Base-by-base conservation (phyloP, 2,888 invertebrate genomes). In the Pristionchus maxplancki region DNA sequence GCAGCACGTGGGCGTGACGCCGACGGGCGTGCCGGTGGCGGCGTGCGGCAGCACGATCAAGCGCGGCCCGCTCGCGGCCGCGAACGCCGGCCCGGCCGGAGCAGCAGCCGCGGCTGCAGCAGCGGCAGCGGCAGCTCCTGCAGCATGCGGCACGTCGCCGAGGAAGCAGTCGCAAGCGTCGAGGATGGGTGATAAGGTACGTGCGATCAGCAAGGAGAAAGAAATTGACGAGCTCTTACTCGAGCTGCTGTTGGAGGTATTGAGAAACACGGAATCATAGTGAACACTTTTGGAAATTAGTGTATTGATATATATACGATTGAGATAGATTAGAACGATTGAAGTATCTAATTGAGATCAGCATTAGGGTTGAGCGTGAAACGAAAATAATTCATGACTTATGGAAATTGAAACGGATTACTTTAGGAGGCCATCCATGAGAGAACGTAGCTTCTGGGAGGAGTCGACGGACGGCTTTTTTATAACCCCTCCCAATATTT, bases 31-130 rank as follows among this genome's bases (percentile, higher is more conserved):
- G 50, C 88, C 89, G 31, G 62, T 91, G 28, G 91, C 91, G 5
- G 90, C 91, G 62, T 89, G 89, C 82, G 91, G 91, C 84, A 89
- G 89, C 58, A 91, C 91, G 40, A 89, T 91, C 20, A 90, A 91
- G 82, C 89, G 89, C 64, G 82, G 82, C 53, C 44, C 82, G 11
- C 34, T 53, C 37, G 82, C 82, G n/a, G 82, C 82, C 0, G 82
- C 82, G 1, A 53, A 53, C 34, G 82, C 82, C 34, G 82, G 53
- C 34, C 44, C 82, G 34, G 34, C 53, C 24, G 53, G 31, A 8
- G 82, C 50, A 44, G 82, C 50, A 20, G 50, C 50, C 28, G 50
- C 81, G 1, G 48, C 44, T n/a, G 81, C 71, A 1, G 37, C 71
- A 6, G 71, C 64, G 34, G 67, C 31, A 17, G 71, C 44, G n/a